These are phyloP conservation scores for Dorcus hopei DNA, from an alignment of 2,888 invertebrate genomes.

Conservation along the genomic window DNA sequence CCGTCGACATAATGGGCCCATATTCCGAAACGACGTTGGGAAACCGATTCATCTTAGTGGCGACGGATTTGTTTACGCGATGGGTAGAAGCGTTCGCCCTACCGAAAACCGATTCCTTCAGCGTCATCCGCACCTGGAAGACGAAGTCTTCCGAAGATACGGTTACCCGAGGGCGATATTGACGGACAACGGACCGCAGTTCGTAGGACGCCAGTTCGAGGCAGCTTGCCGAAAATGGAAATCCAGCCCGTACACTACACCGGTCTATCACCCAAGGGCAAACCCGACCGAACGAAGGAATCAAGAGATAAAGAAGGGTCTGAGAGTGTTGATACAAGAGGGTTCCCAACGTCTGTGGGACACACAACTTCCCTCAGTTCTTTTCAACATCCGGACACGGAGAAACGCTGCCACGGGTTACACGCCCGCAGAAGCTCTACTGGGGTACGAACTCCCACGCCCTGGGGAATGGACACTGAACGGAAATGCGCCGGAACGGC, in stretches of 20 bases:
- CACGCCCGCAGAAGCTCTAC: conserved; percentile 11
- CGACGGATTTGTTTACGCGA: conserved; percentile 25
- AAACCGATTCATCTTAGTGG: conserved; percentile 21
- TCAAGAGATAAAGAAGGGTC: conserved; percentile 29
- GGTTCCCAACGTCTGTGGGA: conserved; percentile 6
- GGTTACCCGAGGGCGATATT: conserved; percentile 16
- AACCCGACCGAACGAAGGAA: conserved; percentile 28
- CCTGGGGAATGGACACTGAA: conserved; percentile 12
- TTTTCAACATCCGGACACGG: conserved; percentile 7
- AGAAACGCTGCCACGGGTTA: conserved; percentile 18
- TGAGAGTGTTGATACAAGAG: conserved; percentile 3
- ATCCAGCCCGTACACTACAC: conserved; percentile 21
- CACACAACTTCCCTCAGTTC: conserved; percentile 3
- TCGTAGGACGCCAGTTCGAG: conserved; percentile 5
- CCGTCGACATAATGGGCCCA: conserved; percentile 18
- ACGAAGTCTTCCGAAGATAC: conserved; percentile 18
- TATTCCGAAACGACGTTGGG: conserved; percentile 11
- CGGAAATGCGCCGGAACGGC: too few relatives aligned
- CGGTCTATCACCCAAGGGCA: conserved; percentile 27
- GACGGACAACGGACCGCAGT: conserved; percentile 17
- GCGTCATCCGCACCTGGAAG: conserved; percentile 9
- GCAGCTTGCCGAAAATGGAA: conserved; percentile 18
- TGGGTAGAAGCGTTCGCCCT: conserved; percentile 29
- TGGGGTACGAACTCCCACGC: conserved; percentile 13
- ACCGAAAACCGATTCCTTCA: background rate